A percentile compares a stretch with the other conserved stretches of the same genome.
Evolutionary conservation across 2,113 vertebrate genomes (phyloP).

Genomic region (Morone chrysops): DNA sequence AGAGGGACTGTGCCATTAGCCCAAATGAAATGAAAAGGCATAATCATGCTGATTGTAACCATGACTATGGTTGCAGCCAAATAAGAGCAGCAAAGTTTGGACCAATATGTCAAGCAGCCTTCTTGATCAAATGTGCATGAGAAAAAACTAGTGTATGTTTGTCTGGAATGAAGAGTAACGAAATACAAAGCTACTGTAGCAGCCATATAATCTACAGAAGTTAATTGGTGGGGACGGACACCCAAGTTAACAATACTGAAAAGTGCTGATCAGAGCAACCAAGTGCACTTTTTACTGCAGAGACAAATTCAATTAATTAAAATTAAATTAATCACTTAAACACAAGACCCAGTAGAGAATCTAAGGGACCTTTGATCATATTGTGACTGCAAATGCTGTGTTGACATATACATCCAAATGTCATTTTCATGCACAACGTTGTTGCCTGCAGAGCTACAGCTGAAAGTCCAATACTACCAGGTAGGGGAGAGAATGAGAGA

Average conservation of each 20-base stretch:
- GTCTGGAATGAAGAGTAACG: conserved; percentile 51
- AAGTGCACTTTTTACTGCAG: conserved; percentile 71
- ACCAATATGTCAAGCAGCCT: conserved; percentile 69
- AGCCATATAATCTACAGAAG: conserved; percentile 56
- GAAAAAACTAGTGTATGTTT: conserved; percentile 44
- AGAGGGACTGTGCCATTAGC: conserved; percentile 47
- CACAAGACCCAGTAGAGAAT: conserved; percentile 23
- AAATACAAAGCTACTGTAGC: conserved; percentile 60
- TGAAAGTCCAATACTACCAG: conserved; percentile 27
- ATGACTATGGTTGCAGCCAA: conserved; percentile 44
- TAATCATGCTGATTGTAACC: conserved; percentile 42
- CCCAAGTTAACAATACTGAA: conserved; percentile 56
- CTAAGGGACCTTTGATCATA: conserved; percentile 23
- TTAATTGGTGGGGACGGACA: conserved; percentile 52
- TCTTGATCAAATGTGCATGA: conserved; percentile 66
- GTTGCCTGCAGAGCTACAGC: conserved; percentile 36
- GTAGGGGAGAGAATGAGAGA: conserved; percentile 29
- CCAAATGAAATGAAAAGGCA: conserved; percentile 53
- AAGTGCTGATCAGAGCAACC: conserved; percentile 55
- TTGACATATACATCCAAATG: conserved; percentile 77
- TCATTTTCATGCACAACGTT: conserved; percentile 55
- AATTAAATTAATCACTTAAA: conserved; percentile 25
- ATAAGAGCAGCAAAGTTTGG: conserved; percentile 68
- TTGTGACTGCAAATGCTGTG: conserved; percentile 52
- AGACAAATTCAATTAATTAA: conserved; percentile 17